Percentiles rank a stretch among this genome's conserved stretches.
Evolutionary conservation across 2,113 vertebrate species (phyloP).

Genomic region (Nothobranchius furzeri): DNA sequence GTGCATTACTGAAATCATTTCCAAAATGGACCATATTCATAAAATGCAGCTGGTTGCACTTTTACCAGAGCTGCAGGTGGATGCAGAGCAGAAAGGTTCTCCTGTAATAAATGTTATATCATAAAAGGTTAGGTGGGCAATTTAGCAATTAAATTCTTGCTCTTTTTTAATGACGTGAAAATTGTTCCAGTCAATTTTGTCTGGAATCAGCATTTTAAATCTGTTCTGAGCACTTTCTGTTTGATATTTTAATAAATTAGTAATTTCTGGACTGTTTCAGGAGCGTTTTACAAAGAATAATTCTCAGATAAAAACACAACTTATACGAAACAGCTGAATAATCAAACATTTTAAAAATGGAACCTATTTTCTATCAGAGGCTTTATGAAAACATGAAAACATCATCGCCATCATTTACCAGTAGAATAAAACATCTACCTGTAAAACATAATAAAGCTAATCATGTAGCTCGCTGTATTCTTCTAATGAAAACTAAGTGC

Average conservation of each 20-base stretch:
- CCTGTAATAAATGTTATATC: conserved; percentile 2
- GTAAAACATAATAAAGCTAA: conserved; percentile 64
- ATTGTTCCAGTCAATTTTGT: neutral
- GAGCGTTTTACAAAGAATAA: neutral
- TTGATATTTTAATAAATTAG: neutral
- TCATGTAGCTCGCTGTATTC: conserved; percentile 63
- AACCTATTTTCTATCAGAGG: conserved; percentile 22
- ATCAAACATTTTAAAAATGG: neutral
- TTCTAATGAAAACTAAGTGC: conserved; percentile 64
- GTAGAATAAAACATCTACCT: conserved; percentile 60
- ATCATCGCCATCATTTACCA: conserved; percentile 33
- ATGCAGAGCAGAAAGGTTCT: neutral
- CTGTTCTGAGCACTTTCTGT: neutral
- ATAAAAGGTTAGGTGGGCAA: conserved; percentile 8
- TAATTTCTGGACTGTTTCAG: neutral
- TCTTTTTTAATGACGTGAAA: neutral
- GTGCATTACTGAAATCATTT: too few relatives aligned
- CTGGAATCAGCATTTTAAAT: neutral
- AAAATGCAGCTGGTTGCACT: too few relatives aligned
- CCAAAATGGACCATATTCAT: too few relatives aligned
- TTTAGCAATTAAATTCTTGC: neutral
- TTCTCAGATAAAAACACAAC: neutral
- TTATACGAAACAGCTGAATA: neutral
- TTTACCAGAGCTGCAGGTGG: too few relatives aligned
- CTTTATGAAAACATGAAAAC: neutral